Base-by-base conservation (phyloP, 1,140 invertebrate species). In the Drosophila murphyi region DNA sequence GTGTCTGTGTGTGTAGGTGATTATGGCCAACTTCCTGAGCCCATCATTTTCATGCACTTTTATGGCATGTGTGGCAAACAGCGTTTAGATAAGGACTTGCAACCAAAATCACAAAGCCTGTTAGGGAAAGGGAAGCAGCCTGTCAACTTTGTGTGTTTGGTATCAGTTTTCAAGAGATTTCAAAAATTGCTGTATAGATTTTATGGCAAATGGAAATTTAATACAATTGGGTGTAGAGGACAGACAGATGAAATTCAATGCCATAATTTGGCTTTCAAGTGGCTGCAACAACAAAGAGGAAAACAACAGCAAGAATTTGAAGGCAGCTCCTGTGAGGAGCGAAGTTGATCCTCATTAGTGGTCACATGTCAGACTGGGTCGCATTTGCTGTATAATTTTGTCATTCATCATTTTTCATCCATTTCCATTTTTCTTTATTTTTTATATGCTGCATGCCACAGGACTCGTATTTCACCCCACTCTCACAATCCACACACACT, bases 321-420 rank as follows among this genome's bases (percentile, higher is more conserved):
- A 51, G 43, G 12, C 56, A 75, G 59, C 68, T 80, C 50, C 55
- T 37, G 59, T 59, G 55, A 57, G 37, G 55, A n/a, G 28, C 48
- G 31, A 61, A 88, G 85, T 83, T 88, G 80, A 89, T 88, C 83
- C 85, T 88, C 85, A 88, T 88, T 88, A 89, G 83, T 88, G 83
- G 83, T 89, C 83, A 89, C 83, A 88, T 88, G 85, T 88, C 83
- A 80, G 80, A 45, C 47, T 56, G 83, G 81, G 63, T 74, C 76
- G 85, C 83, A 87, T 83, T 87, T 88, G 76, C 85, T 89, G 83
- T 83, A 88, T 88, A 88, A 88, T 88, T 89, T 88, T 88, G 85
- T 89, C 83, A 89, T 88, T 89, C 83, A 88, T 88, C 77, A 88
- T 88, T 88, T 83, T 88, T 88, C 80, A 73, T 77, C 80, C 83